Evolutionary conservation across 1,140 invertebrate genomes (phyloP).

Genomic region (Brachionus rubens): DNA sequence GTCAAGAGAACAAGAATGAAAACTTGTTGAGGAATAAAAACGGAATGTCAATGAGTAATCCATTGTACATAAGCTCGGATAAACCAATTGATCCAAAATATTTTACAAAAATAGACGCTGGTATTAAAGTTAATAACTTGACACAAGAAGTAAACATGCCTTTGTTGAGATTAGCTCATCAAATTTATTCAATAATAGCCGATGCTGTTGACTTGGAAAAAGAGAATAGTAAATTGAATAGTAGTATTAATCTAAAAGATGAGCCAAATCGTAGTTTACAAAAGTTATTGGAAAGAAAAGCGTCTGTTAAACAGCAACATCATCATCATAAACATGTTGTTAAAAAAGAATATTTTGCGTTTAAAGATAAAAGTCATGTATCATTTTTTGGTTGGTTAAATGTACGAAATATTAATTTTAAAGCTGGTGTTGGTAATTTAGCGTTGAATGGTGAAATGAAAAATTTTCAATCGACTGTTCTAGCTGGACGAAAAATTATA

Average conservation of each 20-base stretch:
- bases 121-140: slow-evolving; percentile 48
- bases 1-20: background rate
- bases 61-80: background rate
- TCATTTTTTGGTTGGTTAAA: slow-evolving; percentile 35
- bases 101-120: slow-evolving; percentile 38
- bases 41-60: slow-evolving; percentile 15
- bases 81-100: slow-evolving; percentile 25
- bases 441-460: slow-evolving; percentile 41
- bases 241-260: slow-evolving; percentile 3
- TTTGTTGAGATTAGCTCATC: slow-evolving; percentile 81
- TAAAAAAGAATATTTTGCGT: slow-evolving; percentile 11
- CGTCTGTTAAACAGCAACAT: background rate
- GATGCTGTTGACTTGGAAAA: slow-evolving; percentile 67
- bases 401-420: slow-evolving; percentile 15
- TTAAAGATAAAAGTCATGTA: slow-evolving; percentile 38
- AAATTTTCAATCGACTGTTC: slow-evolving; percentile 17
- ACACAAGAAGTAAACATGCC: slow-evolving; percentile 82
- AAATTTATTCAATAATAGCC: slow-evolving; percentile 94
- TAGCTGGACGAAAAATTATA: slow-evolving; percentile 7
- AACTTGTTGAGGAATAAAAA: background rate
- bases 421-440: slow-evolving; percentile 25
- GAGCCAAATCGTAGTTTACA: background rate
- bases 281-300: slow-evolving; percentile 19
- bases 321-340: slow-evolving; percentile 3
- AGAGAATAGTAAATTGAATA: slow-evolving; percentile 79